Evolutionary conservation across 2,888 invertebrate species (phyloP), one percentile per base, ranked within the genome.

Genomic region (Strigamia transsilvanica): DNA sequence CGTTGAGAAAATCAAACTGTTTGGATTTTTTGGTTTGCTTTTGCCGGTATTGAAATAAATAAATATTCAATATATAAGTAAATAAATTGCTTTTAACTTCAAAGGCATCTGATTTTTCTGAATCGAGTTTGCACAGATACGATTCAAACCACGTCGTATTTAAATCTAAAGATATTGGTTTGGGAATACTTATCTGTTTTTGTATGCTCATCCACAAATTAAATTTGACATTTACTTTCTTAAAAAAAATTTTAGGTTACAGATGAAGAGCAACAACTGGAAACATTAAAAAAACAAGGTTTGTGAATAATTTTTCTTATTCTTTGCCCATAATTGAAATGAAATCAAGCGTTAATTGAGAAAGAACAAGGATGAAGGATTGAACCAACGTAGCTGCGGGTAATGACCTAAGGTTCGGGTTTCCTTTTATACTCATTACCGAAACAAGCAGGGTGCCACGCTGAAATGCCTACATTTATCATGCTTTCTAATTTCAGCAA

Each of bases 201-300:
- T n/a, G 12, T 13, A 46, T 15, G n/a, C n/a, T 2, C 46, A 13
- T 13, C 15, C n/a, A 46, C 13, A 13, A 46, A 46, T 46, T 13
- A 4, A 46, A n/a, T 46, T 46, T 46, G 21, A 13, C 78, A 23
- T 78, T 78, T 7, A 27, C 18, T 77, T 77, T 21, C 12, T 82
- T 27, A 2, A 27, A 27, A 27, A 1, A 27, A 2, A 27, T n/a
- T 78, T 21, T 78, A 83, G 84, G 81, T 78, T 15, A 81, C 66
- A 27, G 82, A 84, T 79, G 84, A 84, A n/a, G 84, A 83, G 46
- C 82, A 84, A 80, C 83, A 84, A 66, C 56, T 84, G 18, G 83
- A 84, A 80, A 83, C 80, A 41, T 83, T 84, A 34, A 83, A 82
- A 51, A 80, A 82, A 56, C 46, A 80, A 12, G 81, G 84, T 84